phyloP scores from a whole-genome alignment of 2,113 vertebrate genomes.

The Mastomys coucha region DNA sequence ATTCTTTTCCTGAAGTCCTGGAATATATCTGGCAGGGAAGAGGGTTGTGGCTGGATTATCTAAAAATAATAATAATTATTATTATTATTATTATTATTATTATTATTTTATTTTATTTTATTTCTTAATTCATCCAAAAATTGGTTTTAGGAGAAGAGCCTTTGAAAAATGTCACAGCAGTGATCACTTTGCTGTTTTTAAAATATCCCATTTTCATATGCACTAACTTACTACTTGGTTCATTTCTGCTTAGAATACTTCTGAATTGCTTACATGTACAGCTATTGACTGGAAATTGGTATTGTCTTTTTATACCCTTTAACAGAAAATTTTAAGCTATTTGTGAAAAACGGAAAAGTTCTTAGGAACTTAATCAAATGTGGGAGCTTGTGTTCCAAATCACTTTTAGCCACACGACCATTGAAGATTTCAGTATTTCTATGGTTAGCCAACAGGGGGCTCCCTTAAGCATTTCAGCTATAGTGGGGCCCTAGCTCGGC shows the following conservation, averaged over 20 bases:
- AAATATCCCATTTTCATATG: slow-evolving; percentile 35
- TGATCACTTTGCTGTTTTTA: slow-evolving; percentile 61
- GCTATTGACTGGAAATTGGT: neutral
- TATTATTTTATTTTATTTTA: too few relatives aligned
- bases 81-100: too few relatives aligned
- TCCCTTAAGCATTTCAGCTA: slow-evolving; percentile 59
- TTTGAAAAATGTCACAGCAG: slow-evolving; percentile 14
- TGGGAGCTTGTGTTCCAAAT: neutral
- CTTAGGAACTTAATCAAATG: slow-evolving; percentile 51
- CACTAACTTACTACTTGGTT: slow-evolving; percentile 57
- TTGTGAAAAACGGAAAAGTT: neutral
- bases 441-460: slow-evolving; percentile 69
- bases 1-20: slow-evolving; percentile 81
- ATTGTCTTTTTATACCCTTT: slow-evolving; percentile 29
- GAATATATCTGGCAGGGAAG: slow-evolving; percentile 82
- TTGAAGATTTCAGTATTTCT: slow-evolving; percentile 34
- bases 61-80: too few relatives aligned
- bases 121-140: slow-evolving; percentile 78
- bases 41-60: slow-evolving; percentile 64
- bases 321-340: neutral
- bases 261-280: slow-evolving; percentile 28
- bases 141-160: slow-evolving; percentile 72
- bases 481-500: neutral
- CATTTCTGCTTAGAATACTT: slow-evolving; percentile 61
- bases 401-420: neutral